Base-by-base conservation (phyloP, 2,797 vertebrate genomes). In the Moxostoma hubbsi region DNA sequence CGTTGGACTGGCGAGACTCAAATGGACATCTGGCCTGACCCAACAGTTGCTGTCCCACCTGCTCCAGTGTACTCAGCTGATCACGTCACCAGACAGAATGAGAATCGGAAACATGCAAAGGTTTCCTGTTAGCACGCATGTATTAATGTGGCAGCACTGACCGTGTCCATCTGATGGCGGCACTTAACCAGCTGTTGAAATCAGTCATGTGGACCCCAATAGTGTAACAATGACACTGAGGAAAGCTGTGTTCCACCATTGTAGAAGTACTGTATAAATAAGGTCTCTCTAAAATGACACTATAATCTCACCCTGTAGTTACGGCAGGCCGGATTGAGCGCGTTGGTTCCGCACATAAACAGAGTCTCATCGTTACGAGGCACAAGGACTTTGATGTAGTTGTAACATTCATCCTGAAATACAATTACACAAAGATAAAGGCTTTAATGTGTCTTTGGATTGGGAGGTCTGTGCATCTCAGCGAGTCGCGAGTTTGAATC, bases 21-120 rank as follows among this genome's bases (percentile, higher is more conserved):
- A 98, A 99, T 0, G 97, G 97, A 91, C 97, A 99, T 6, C 97
- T 93, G 72, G 97, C 97, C 94, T 98, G 94, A 83, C 97, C 97
- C 10, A 95, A 93, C 81, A 98, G 92, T 89, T 98, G 97, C 87
- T 97, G 96, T 9, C 97, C 97, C 16, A 96, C 96, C 90, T 96
- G 97, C 88, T 97, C 94, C 86, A 98, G 90, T 12, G 94, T 94
- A 80, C 88, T 93, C 93, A 97, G 90, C 97, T 98, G 81, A 73
- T 36, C 36, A 36, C 36, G 36, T 36, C 36, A 16, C 51, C 7
- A 66, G 10, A 63, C 36, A 36, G 36, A 36, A 36, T 36, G 36
- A 36, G 36, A 36, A 2, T 2, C 36, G 36, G 36, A 36, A 36
- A 36, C 36, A 36, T 36, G 3, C 3, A 2, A 36, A 36, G 36